These are phyloP conservation scores for Syndactyla subalaris DNA, from an alignment of 2,797 vertebrate species.

Conservation along the genomic window DNA sequence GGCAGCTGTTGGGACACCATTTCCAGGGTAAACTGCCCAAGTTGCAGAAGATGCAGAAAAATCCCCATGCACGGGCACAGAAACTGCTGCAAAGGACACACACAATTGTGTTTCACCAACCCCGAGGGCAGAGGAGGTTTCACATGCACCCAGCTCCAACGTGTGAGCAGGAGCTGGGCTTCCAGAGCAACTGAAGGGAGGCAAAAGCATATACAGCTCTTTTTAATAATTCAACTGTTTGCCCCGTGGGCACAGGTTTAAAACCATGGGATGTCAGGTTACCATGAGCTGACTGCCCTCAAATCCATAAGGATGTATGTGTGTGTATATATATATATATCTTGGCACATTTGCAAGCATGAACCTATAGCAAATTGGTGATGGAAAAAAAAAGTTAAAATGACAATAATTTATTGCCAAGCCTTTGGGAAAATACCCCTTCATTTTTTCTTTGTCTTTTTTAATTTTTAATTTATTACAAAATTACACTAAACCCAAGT, in stretches of 20 bases:
- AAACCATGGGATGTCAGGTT: background rate
- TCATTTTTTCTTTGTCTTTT: background rate
- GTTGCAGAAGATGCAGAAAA: background rate
- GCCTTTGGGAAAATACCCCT: background rate
- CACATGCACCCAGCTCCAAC: background rate
- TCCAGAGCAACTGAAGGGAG: background rate
- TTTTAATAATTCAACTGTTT: background rate
- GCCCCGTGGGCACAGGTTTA: background rate
- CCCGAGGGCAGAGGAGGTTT: background rate
- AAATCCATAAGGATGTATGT: background rate
- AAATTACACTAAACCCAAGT: background rate
- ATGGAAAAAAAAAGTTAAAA: background rate
- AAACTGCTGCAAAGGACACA: background rate
- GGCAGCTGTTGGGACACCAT: background rate
- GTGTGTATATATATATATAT: no score
- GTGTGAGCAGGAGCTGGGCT: background rate
- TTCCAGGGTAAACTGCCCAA: background rate
- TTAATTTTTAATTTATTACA: no score
- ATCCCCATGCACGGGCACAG: background rate
- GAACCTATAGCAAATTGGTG: background rate
- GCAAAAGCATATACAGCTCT: background rate
- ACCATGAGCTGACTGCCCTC: background rate
- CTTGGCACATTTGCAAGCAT: background rate
- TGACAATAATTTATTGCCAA: no score
- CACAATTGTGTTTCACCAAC: accelerated